Conservation (phyloP, 1,140 invertebrate genomes). For the Philopotamus ludificatus region DNA sequence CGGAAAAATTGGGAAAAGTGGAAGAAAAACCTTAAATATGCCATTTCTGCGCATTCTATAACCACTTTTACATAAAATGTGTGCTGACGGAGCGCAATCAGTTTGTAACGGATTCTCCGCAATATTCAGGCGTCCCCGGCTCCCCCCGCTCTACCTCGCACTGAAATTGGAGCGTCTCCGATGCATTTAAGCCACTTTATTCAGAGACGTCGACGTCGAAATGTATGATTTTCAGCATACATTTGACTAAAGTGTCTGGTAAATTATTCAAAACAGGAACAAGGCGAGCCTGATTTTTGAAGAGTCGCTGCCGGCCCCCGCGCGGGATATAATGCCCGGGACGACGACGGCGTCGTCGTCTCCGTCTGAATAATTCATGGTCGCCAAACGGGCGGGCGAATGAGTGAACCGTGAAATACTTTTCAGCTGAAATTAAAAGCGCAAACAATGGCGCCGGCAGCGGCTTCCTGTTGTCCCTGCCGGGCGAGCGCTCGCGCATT, state of each 20-base stretch:
- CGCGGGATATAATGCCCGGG: not conserved
- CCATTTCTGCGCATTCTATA: too few relatives aligned
- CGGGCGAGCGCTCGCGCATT: not conserved
- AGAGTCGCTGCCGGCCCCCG: not conserved
- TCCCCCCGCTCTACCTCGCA: too few relatives aligned
- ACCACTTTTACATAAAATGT: not conserved
- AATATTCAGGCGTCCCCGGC: too few relatives aligned
- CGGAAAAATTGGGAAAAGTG: too few relatives aligned
- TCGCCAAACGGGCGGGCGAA: not conserved
- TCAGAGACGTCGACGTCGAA: not conserved
- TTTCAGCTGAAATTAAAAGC: conserved; percentile 21
- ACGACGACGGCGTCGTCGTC: not conserved
- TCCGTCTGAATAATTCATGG: conserved; percentile 15
- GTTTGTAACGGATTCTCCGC: not conserved
- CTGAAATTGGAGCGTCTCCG: not conserved
- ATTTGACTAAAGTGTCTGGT: not conserved
- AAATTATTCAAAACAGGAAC: not conserved
- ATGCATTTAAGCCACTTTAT: not conserved
- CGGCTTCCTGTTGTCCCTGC: not conserved
- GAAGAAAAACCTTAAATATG: too few relatives aligned
- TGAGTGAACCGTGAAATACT: conserved; percentile 2
- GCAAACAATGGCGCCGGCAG: conserved; percentile 6
- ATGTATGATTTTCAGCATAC: not conserved
- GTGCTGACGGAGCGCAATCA: not conserved
- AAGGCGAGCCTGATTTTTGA: conserved; percentile 2